These are phyloP conservation scores for Metopia argyrocephala DNA, from an alignment of 2,888 invertebrate species.

Conservation along the genomic window DNA sequence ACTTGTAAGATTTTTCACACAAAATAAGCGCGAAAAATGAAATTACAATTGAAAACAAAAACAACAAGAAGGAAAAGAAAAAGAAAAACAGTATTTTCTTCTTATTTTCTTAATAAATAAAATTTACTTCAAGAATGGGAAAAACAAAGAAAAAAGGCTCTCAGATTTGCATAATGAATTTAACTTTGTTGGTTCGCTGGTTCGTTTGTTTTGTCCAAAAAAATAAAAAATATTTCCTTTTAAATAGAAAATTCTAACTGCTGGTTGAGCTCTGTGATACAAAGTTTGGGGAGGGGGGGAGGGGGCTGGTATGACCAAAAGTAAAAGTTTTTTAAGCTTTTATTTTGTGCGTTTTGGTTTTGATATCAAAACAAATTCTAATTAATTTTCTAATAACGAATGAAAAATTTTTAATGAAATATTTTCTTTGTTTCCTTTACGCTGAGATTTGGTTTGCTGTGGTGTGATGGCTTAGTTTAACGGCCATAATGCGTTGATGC, in stretches of 20 bases:
- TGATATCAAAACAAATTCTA: constrained; percentile 62
- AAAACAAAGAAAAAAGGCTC: constrained; percentile 15
- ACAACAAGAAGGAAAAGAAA: neutral
- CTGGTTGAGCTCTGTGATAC: neutral
- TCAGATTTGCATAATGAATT: constrained; percentile 64
- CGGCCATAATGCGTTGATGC: constrained; percentile 2
- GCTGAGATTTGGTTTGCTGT: neutral
- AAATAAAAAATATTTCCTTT: constrained; percentile 20
- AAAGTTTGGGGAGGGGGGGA: neutral
- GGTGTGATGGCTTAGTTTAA: constrained; percentile 1
- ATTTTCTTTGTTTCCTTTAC: constrained; percentile 19
- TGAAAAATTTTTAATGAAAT: constrained; percentile 59
- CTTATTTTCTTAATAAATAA: constrained; percentile 52
- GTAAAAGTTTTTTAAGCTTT: constrained; percentile 51
- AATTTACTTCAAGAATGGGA: constrained; percentile 53
- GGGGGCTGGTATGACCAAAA: constrained; percentile 25
- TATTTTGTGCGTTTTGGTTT: constrained; percentile 20
- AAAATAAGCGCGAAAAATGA: neutral
- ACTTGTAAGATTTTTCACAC: constrained; percentile 32
- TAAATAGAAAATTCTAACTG: neutral
- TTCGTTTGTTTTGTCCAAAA: constrained; percentile 19
- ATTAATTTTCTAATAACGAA: constrained; percentile 63
- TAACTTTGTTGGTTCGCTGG: constrained; percentile 36
- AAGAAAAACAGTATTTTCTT: constrained; percentile 36
- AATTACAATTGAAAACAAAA: neutral